A percentile compares a stretch with the other conserved stretches of the same genome.
Evolutionary conservation across 2,113 vertebrate genomes (phyloP).

Genomic region (Ctenomys sociabilis): DNA sequence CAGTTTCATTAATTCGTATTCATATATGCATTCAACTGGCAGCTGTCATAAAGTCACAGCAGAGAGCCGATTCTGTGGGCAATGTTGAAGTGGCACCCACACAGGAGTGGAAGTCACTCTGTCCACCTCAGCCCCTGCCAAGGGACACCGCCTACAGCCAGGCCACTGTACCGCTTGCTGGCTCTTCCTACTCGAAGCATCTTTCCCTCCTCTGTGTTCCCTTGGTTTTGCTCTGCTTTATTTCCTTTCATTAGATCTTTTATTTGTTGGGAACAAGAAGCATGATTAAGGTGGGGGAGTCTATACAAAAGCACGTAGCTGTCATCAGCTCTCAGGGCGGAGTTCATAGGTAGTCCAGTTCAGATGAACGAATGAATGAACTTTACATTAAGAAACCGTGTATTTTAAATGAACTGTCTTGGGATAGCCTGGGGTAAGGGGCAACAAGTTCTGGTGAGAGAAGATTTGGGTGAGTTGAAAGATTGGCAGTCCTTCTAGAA

Average conservation of each 20-base stretch:
- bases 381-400: background rate
- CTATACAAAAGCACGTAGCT: background rate
- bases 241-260: slow-evolving; percentile 21
- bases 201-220: background rate
- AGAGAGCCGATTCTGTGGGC: background rate
- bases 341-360: background rate
- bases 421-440: background rate
- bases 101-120: background rate
- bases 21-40: background rate
- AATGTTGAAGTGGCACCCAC: background rate
- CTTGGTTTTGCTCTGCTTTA: background rate
- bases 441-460: background rate
- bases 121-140: background rate
- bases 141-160: background rate
- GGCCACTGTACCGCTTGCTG: background rate
- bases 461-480: slow-evolving; percentile 26
- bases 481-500: background rate
- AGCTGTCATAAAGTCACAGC: slow-evolving; percentile 9
- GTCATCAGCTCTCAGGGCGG: background rate
- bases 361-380: background rate
- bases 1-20: slow-evolving; percentile 9
- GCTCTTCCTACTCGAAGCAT: background rate
- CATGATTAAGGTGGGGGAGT: background rate
- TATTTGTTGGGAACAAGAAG: background rate
- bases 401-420: slow-evolving; percentile 53